Evolutionary conservation across 2,797 vertebrate species (phyloP), one percentile per base, ranked within the genome.

Genomic region (Enteromius thamalakanensis): DNA sequence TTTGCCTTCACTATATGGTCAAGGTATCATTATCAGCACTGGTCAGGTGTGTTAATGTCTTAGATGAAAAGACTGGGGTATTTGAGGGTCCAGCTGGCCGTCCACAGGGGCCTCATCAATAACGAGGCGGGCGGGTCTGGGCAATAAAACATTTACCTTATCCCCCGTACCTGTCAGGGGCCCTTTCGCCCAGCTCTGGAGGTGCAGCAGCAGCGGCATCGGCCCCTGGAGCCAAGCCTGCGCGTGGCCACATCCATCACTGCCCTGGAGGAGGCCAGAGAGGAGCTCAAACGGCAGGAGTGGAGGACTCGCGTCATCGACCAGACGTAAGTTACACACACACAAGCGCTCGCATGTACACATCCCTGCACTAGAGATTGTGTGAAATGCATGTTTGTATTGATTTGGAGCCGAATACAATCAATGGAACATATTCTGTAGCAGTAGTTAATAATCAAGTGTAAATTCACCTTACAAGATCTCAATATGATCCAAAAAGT

Each of bases 221-320:
- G 91, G 84, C 95, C 94, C 85, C 88, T 96, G 89, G 95, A 97
- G 80, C 95, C 95, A 75, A 95, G 93, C 1, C 80, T 95, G 88
- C 83, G 90, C 81, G 90, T 95, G 77, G 94, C 95, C 84, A 94
- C 95, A 85, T 95, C 96, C 47, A 92, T 94, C 84, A 84, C 78
- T 37, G 91, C 94, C 47, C 80, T 94, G 34, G 90, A 95, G 87
- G 91, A 94, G 89, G 93, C 91, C 85, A 92, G 92, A 91, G 89
- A 91, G 74, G 89, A 93, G 65, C 55, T 93, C 55, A 89, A 40
- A 81, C 90, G 89, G 51, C 89, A 92, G 15, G 88, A 96, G 83
- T 89, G 89, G 91, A 86, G 76, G 76, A 90, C 62, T 40, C 70
- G 81, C 6, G 14, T 95, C 40, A 92, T 93, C 84, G 92, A 94